Base-by-base conservation (phyloP, 2,113 vertebrate genomes). In the Corythornis madagascariensis region DNA sequence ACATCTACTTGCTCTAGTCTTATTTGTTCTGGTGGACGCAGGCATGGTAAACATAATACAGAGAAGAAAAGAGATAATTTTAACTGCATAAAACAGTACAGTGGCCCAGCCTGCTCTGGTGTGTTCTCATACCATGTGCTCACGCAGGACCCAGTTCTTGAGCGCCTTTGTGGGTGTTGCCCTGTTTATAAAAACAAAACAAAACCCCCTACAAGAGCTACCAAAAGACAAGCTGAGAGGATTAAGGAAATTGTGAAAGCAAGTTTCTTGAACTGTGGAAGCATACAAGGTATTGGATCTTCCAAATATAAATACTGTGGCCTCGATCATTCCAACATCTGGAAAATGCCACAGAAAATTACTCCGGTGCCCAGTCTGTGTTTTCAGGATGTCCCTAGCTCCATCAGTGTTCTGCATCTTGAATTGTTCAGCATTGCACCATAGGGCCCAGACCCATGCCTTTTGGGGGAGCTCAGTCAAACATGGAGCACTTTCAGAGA, bases 201-300 rank as follows among this genome's bases (percentile, higher is more conserved):
- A 59, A 40, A n/a, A 22, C 7, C 14, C 1, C 6, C 8, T 5
- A 2, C 5, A 3, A 1, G 14, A 60, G 31, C 29, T 25, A 21
- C 3, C 4, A 71, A 55, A 59, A 89, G 10, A 16, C 2, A 52
- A 83, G 11, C 17, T 56, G 38, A 78, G 80, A 90, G 12, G 10
- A 60, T 53, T 59, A 69, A 72, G 43, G 29, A 67, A 80, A 50
- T 38, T 56, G 22, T 91, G 31, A 5, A 31, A 48, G 52, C 6
- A 93, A 35, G 17, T 78, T 89, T 48, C 42, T 81, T 45, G 16
- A 70, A 17, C 15, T 28, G 43, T 28, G 1, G 33, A 72, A 40
- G 21, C 43, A 35, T 43, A 47, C 18, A 74, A 76, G 67, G 43
- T 21, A 28, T 25, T 52, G 25, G 25, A 50, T 81, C 25, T 74